Evolutionary conservation across 2,888 invertebrate species (phyloP), one percentile per base, ranked within the genome.

Genomic region (Xestobium rufovillosum): DNA sequence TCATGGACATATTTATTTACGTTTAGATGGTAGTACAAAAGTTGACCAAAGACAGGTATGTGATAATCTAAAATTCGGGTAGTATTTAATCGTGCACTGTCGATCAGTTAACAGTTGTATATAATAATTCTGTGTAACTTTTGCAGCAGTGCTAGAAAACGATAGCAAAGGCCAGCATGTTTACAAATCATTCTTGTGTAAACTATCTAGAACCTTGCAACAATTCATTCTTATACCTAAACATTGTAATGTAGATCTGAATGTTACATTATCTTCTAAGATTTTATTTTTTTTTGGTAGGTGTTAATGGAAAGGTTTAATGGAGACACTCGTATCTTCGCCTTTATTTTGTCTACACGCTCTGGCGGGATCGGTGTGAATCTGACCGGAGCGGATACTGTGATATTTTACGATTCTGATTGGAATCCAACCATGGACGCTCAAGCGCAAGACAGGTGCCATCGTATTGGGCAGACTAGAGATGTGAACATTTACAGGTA

Each of bases 401-500:
- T 99, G 50, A 87, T 99, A 63, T 98, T 99, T 72, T 99, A 98
- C 68, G 98, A 99, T 72, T 95, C 94, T 44, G 96, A 97, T 70
- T 97, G 96, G 97, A 97, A 97, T 75, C 97, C 97, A 33, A 97
- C 96, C 3, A 97, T 98, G 96, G 98, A 98, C 72, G 96, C 96
- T 42, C 91, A 92, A 65, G 91, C 90, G 45, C 90, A 90, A 68
- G 91, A 91, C 70, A 78, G 95, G 51, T 96, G 96, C 66, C 98
- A 99, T 72, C 80, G 98, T 55, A 98, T 99, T 64, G 98, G 98
- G 0, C 98, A 99, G 72, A 98, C 97, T 11, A 75, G 96, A 52
- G 96, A 98, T 75, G 98, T 99, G 45, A 94, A 96, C 69, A 96
- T 98, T 59, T 97, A 92, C 69, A 72, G 80, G 76, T 75, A 56